phyloP scores from a whole-genome alignment of 2,888 invertebrate species.

The Epinotia ramella region DNA sequence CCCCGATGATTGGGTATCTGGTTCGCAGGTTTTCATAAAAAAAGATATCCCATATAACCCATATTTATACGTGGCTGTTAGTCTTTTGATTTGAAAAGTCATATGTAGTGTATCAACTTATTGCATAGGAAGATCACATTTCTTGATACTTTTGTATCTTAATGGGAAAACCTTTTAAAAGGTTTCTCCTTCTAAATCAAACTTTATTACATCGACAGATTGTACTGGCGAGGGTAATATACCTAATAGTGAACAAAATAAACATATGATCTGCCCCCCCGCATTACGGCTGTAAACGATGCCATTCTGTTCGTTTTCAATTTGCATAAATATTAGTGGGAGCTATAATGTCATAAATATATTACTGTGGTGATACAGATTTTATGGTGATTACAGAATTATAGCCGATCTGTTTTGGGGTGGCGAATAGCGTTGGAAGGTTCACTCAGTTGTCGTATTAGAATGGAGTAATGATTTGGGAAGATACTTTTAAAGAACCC shows the following conservation, averaged over 20 bases:
- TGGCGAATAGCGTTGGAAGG: conserved; percentile 52
- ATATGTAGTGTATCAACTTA: too few relatives aligned
- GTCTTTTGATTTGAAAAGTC: too few relatives aligned
- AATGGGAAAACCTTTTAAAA: neutral
- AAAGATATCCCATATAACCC: too few relatives aligned
- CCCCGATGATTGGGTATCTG: too few relatives aligned
- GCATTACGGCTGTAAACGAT: conserved; percentile 79
- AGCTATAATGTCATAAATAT: conserved; percentile 82
- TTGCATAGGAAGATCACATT: too few relatives aligned
- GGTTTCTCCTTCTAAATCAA: neutral
- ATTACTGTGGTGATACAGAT: conserved; percentile 84
- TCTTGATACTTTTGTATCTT: too few relatives aligned
- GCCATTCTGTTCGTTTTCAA: conserved; percentile 82
- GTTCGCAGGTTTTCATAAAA: too few relatives aligned
- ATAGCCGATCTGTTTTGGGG: conserved; percentile 69
- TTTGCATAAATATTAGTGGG: conserved; percentile 85
- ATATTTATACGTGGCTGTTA: too few relatives aligned
- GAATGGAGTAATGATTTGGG: neutral
- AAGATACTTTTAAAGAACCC: neutral
- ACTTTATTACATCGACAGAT: conserved; percentile 15
- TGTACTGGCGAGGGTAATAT: conserved; percentile 20
- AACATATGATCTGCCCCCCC: conserved; percentile 71
- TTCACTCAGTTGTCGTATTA: neutral
- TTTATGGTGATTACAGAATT: conserved; percentile 84
- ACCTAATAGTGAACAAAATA: conserved; percentile 62